Evolutionary conservation across 2,888 invertebrate species (phyloP), one percentile per base, ranked within the genome.

Genomic region (Carpatolechia fugitivella): DNA sequence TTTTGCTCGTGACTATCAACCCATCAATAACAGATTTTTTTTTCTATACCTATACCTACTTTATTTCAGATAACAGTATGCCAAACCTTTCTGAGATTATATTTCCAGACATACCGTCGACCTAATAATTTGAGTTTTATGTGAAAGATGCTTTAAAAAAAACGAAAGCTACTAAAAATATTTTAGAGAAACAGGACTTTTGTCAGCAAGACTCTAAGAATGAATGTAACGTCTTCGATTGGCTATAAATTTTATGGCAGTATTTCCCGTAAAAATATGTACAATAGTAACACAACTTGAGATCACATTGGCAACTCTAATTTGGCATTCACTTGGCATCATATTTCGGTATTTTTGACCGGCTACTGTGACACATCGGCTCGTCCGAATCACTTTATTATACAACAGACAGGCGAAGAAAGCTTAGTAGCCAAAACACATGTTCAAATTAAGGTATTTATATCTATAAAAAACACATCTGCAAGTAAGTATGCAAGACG

Each of bases 351-450:
- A 57, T 33, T 61, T 60, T 59, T 46, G 56, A 16, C 38, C 33
- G 51, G 49, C 16, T 48, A 40, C 49, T 18, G 56, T 61, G 63
- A 65, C 64, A 64, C 61, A 58, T 60, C 57, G 61, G 56, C 46
- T 52, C 36, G 50, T 59, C 56, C 55, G 62, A 55, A 57, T 48
- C 16, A 33, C 52, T 13, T 35, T 55, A 55, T 56, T 55, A 56
- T 52, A 52, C 52, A 53, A 50, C 38, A 33, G 38, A 33, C 14
- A 8, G 51, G 53, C 58, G 48, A 50, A 36, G 58, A 58, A 56
- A 49, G 10, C 51, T 29, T 30, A 13, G 55, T 44, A 46, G 52
- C 20, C 49, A n/a, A 20, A 35, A 49, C 35, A 49, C 46, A 29
- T 13, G 6, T 30, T 11, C 31, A 47, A 31, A 30, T 47, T 47